Conservation (phyloP, 2,888 invertebrate genomes). For the Salticus scenicus region DNA sequence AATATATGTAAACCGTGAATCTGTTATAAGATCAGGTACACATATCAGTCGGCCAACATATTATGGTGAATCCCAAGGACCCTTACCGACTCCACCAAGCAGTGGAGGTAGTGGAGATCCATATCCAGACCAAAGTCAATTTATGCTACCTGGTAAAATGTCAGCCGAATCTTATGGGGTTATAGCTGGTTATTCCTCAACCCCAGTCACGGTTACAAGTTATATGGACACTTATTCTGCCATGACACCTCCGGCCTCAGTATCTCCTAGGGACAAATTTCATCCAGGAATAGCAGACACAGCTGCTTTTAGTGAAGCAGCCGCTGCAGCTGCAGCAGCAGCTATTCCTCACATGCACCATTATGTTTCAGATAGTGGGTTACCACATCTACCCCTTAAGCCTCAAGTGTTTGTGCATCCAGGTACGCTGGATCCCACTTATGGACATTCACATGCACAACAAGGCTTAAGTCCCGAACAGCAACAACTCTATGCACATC, state of each 20-base stretch:
- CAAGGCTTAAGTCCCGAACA: constrained; percentile 88
- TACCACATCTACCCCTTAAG: constrained; percentile 86
- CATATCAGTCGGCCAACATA: constrained; percentile 73
- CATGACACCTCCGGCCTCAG: constrained; percentile 98
- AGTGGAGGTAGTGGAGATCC: constrained; percentile 76
- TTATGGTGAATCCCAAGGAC: constrained; percentile 78
- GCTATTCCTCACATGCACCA: constrained; percentile 69
- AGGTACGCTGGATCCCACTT: constrained; percentile 83
- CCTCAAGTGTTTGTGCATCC: constrained; percentile 86
- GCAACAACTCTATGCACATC: constrained; percentile 75
- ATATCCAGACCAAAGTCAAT: constrained; percentile 76
- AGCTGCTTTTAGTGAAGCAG: constrained; percentile 76
- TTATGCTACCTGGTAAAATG: constrained; percentile 79
- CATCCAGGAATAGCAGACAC: constrained; percentile 73
- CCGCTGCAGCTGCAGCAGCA: constrained; percentile 76
- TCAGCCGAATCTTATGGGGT: constrained; percentile 75
- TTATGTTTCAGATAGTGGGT: constrained; percentile 78
- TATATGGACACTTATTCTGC: constrained; percentile 83
- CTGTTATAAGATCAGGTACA: constrained; percentile 92
- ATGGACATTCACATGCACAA: constrained; percentile 87
- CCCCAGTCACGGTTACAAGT: constrained; percentile 79
- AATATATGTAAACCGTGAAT: constrained; percentile 93
- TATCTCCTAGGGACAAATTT: constrained; percentile 91
- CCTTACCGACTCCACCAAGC: constrained; percentile 91
- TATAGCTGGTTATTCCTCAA: constrained; percentile 77